These are phyloP conservation scores for Cyprinodon diabolis DNA, from an alignment of 2,797 vertebrate species.

Conservation along the genomic window DNA sequence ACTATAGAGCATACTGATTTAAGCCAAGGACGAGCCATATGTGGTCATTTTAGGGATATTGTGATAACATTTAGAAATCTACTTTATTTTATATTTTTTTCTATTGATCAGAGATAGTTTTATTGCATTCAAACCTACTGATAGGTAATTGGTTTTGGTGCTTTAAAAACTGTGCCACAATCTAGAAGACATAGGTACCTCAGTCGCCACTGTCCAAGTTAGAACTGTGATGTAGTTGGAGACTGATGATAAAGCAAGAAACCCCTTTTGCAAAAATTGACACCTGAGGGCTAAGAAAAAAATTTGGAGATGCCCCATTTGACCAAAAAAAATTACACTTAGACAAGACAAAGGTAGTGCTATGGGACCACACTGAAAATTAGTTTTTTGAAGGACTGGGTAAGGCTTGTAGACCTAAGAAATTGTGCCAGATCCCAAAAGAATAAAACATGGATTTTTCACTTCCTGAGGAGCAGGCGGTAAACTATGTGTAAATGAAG, in stretches of 20 bases:
- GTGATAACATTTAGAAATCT: not conserved
- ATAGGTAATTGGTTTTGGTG: not conserved
- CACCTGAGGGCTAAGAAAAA: not conserved
- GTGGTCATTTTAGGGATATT: slow-evolving; percentile 26
- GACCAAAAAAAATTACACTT: not conserved
- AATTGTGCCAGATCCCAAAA: not conserved
- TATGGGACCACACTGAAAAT: not conserved
- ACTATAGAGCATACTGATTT: slow-evolving; percentile 8
- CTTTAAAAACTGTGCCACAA: not conserved
- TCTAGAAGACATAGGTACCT: not conserved
- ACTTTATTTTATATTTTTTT: not conserved
- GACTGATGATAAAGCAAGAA: not conserved
- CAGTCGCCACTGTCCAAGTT: not conserved
- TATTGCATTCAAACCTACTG: not conserved
- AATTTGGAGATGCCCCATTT: not conserved
- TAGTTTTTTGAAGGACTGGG: not conserved
- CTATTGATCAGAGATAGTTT: not conserved
- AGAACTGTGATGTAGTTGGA: not conserved
- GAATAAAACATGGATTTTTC: not conserved
- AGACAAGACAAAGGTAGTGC: not conserved
- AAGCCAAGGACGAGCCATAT: not conserved
- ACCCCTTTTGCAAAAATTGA: not conserved
- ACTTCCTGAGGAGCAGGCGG: not conserved
- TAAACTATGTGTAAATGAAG: not conserved
- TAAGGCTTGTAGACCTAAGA: not conserved